phyloP scores from a whole-genome alignment of 2,888 invertebrate genomes.

The Andrena bicolor region DNA sequence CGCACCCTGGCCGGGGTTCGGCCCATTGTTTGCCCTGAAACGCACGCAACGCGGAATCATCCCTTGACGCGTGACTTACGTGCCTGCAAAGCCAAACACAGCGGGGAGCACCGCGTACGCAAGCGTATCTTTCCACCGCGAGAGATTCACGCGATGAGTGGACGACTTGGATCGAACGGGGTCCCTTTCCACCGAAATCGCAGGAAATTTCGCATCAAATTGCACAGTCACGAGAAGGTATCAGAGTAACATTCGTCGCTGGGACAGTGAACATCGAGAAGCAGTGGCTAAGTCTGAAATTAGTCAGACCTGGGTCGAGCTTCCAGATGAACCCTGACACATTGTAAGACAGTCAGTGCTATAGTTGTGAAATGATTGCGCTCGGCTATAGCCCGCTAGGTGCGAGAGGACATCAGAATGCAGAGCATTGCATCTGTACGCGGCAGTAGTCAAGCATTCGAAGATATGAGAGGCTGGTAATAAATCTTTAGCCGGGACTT shows the following conservation, averaged over 20 bases:
- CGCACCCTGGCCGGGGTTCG: slow-evolving; percentile 76
- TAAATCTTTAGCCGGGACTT: slow-evolving; percentile 83
- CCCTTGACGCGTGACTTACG: slow-evolving; percentile 79
- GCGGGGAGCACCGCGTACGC: slow-evolving; percentile 58
- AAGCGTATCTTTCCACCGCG: slow-evolving; percentile 21
- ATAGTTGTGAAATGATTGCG: background rate
- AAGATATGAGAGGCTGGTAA: slow-evolving; percentile 76
- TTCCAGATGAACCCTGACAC: no score
- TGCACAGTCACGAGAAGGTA: no score
- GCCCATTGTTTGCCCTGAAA: slow-evolving; percentile 81
- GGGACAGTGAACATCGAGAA: no score
- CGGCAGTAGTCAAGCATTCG: slow-evolving; percentile 65
- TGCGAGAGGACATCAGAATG: slow-evolving; percentile 72
- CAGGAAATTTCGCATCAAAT: background rate
- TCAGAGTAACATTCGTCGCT: no score
- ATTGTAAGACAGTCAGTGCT: background rate
- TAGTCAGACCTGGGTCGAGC: no score
- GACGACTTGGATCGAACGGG: slow-evolving; percentile 24
- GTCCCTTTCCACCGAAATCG: background rate
- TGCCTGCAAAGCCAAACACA: slow-evolving; percentile 71
- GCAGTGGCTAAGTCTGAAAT: no score
- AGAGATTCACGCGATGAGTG: slow-evolving; percentile 23
- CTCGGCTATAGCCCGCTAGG: no score
- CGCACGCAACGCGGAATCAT: slow-evolving; percentile 80
- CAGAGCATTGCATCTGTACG: slow-evolving; percentile 71